Conservation (phyloP, 2,797 vertebrate species). For the Tapirus indicus region DNA sequence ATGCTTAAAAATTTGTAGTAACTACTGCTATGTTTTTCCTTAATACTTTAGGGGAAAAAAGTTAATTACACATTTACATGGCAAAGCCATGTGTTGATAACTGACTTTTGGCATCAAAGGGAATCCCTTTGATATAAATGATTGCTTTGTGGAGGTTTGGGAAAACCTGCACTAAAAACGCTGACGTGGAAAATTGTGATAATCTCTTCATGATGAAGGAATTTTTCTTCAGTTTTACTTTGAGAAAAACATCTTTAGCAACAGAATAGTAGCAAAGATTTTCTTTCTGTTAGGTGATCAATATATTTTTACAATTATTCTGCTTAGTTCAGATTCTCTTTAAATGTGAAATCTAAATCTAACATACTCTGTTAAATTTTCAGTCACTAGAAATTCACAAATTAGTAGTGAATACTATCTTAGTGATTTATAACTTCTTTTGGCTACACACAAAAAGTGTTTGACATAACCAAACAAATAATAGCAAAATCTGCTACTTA, state of each 20-base stretch:
- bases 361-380: neutral
- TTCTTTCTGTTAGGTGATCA: neutral
- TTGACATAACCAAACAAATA: neutral
- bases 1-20: neutral
- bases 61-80: constrained; percentile 34
- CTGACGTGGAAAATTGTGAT: neutral
- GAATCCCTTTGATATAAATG: neutral
- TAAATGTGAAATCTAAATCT: neutral
- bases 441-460: neutral
- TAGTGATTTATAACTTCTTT: neutral
- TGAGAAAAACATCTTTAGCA: neutral
- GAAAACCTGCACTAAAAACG: neutral
- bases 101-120: constrained; percentile 23
- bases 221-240: neutral
- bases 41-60: neutral
- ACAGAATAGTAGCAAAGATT: neutral
- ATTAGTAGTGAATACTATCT: neutral
- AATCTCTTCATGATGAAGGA: neutral
- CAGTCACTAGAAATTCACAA: constrained; percentile 8
- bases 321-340: neutral
- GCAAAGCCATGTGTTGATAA: neutral
- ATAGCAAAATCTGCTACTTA: neutral
- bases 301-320: constrained; percentile 10
- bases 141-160: neutral
- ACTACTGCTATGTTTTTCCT: neutral